Evolutionary conservation across 1,140 invertebrate species (phyloP), one percentile per base, ranked within the genome.

Genomic region (Pseudoatta argentina): DNA sequence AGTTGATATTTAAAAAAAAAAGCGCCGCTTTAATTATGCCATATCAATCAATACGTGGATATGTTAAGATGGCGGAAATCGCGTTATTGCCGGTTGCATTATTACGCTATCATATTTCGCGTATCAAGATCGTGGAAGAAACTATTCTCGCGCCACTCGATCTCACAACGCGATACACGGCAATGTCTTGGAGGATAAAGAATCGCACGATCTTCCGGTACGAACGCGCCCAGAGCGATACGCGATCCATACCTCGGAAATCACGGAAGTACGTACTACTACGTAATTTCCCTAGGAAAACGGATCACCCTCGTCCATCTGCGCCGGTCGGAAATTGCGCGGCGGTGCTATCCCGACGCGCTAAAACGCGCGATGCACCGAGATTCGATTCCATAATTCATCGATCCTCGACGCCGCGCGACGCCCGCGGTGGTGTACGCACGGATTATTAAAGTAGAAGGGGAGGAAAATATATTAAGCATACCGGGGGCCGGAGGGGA

Each of bases 331-430:
- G 59, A 77, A 79, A 85, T 63, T 76, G 72, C 81, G 72, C 81
- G 79, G 21, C 51, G 51, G 5, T 51, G 27, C 75, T 66, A 21
- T 59, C 55, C 24, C 55, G 21, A 14, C 12, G 57, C 44, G n/a
- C 55, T 18, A 18, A 6, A 55, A 1, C 34, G 12, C 34, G 3
- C 39, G 48, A 12, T 18, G 66, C 21, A 27, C 69, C 77, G 63
- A 53, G 66, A 63, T 57, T 69, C 67, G 55, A 69, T 57, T 67
- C 63, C 59, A 89, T 86, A 89, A 89, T 77, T 87, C 85, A 83
- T 83, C 79, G 39, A 73, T 78, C 48, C 53, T 64, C 55, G 75
- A 78, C 81, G 59, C 64, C 57, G 21, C 24, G 61, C 30, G 39
- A 39, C 44, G 76, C 72, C 72, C 81, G 34, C 10, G 72, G 73